phyloP scores from a whole-genome alignment of 2,797 vertebrate genomes.

The Aldrovandia affinis region DNA sequence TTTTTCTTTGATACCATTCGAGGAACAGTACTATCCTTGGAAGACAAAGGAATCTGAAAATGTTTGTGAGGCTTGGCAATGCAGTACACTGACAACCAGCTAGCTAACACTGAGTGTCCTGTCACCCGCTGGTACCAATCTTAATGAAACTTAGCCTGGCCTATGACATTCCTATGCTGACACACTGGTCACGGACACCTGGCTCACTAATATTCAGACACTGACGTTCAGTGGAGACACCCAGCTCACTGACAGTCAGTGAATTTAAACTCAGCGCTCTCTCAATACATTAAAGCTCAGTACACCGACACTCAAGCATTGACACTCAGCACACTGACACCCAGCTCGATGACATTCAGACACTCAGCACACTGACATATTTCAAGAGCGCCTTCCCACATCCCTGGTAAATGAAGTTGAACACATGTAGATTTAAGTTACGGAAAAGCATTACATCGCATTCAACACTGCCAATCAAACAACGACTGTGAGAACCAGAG shows the following conservation, averaged over 20 bases:
- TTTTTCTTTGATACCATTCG: background rate
- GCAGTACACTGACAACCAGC: background rate
- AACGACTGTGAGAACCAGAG: background rate
- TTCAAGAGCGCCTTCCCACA: background rate
- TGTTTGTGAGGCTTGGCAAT: background rate
- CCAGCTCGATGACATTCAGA: background rate
- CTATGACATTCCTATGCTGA: background rate
- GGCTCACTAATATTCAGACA: background rate
- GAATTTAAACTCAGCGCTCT: no score
- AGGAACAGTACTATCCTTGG: background rate
- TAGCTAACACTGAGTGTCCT: no score
- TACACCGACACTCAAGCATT: background rate
- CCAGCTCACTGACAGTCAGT: background rate
- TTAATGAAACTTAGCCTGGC: background rate
- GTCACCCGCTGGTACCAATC: background rate
- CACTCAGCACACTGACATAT: background rate
- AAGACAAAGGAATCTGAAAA: background rate
- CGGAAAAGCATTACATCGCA: background rate
- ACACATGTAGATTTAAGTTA: background rate
- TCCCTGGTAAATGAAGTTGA: no score
- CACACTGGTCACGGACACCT: background rate
- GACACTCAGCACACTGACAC: background rate
- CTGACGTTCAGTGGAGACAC: background rate
- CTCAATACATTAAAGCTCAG: background rate
- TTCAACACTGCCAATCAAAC: background rate